Base-by-base conservation (phyloP, 2,888 invertebrate genomes). In the Mayetiola destructor region DNA sequence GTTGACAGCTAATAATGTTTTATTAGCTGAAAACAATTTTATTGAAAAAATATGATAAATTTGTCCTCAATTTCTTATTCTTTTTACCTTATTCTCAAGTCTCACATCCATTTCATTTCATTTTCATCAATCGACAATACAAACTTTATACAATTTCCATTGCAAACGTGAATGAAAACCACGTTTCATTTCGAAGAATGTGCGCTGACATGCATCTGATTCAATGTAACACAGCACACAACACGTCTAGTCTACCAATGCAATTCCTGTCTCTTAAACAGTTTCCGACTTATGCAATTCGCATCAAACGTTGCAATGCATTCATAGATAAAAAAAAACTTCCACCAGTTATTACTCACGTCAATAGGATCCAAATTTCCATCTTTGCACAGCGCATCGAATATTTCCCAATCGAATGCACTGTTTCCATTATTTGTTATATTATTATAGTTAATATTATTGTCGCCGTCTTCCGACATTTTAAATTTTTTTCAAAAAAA, bases 371-470 rank as follows among this genome's bases (percentile, higher is more conserved):
- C 62, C 55, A 58, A 61, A 56, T 60, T 61, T 60, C 61, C 59
- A 30, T 62, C 61, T 53, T 63, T 65, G 63, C 81, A 80, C 60
- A 86, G 71, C 5, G 80, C 76, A 71, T 86, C 82, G 68, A 81
- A 87, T 61, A 85, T 78, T 66, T 79, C 79, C 81, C 86, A 85
- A 69, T 87, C 86, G 66, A 85, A 84, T 61, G 78, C 75, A 29
- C 76, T 74, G 65, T 79, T 78, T 52, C 72, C 72, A 59, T 60
- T 59, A 8, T 35, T 18, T 36, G 27, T 27, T 60, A 59, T 21
- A 59, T 55, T 56, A 56, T 59, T 48, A 42, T 52, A 32, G n/a
- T n/a, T n/a, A n/a, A n/a, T n/a, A n/a, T n/a, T n/a, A n/a, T n/a
- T n/a, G n/a, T n/a, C n/a, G n/a, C 37, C 29, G 18, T 48, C 40